phyloP scores from a whole-genome alignment of 2,113 vertebrate genomes.

The Tyrannus savana region DNA sequence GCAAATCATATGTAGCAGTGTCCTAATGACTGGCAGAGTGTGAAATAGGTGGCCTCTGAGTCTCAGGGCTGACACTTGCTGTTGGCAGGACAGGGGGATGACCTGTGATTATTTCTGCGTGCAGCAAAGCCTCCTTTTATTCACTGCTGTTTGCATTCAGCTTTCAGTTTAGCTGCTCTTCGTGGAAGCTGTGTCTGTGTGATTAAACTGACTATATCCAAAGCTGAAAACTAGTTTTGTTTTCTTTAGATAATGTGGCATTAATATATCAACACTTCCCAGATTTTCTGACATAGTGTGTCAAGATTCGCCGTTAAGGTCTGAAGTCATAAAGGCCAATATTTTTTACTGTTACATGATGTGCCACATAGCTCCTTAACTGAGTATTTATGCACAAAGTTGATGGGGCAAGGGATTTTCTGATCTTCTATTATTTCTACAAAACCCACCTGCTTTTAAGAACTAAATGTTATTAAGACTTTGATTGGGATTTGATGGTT shows the following conservation, averaged over 20 bases:
- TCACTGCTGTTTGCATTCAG: not conserved
- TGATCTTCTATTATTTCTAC: not conserved
- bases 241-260: not conserved
- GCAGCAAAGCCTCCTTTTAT: not conserved
- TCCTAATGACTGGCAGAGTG: not conserved
- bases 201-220: not conserved
- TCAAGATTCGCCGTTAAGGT: not conserved
- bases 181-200: rapidly evolving
- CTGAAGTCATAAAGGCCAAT: not conserved
- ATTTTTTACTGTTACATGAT: not conserved
- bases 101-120: rapidly evolving
- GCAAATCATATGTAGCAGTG: rapidly evolving
- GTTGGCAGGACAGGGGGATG: not conserved
- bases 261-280: not conserved
- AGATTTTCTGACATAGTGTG: not conserved
- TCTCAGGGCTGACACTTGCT: not conserved
- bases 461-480: not conserved
- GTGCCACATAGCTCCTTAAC: not conserved
- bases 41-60: not conserved
- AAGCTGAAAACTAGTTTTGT: not conserved
- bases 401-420: not conserved
- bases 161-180: not conserved
- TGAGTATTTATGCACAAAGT: not conserved
- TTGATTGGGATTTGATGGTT: not conserved
- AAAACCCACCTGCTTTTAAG: not conserved